A percentile compares a stretch with the other conserved stretches of the same genome.
Evolutionary conservation across 2,888 invertebrate genomes (phyloP).

Genomic region (Pandemis corylana): DNA sequence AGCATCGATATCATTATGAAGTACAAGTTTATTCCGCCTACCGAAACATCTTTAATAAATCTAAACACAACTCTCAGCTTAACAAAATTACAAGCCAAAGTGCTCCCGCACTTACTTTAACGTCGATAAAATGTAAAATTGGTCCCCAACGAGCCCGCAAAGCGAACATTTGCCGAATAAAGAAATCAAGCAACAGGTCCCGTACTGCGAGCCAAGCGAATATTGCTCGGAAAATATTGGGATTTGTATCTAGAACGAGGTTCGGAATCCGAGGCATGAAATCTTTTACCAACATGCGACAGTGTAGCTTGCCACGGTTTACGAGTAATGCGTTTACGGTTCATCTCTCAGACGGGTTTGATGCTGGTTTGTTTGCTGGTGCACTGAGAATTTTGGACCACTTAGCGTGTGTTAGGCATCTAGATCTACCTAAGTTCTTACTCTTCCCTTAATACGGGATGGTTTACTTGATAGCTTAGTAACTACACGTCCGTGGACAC

Average conservation of each 20-base stretch:
- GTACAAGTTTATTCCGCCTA: no score
- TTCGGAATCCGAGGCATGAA: constrained; percentile 23
- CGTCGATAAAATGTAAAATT: constrained; percentile 40
- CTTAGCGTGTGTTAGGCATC: no score
- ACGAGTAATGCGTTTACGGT: neutral
- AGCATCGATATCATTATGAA: no score
- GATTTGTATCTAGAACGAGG: constrained; percentile 28
- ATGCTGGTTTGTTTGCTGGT: neutral
- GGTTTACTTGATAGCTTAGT: no score
- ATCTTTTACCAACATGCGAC: constrained; percentile 15
- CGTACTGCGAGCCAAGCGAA: constrained; percentile 32
- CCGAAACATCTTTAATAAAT: neutral
- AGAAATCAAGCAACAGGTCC: constrained; percentile 40
- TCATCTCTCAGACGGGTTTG: neutral
- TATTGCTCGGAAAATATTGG: constrained; percentile 37
- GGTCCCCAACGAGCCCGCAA: constrained; percentile 39
- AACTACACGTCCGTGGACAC: no score
- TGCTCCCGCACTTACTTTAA: constrained; percentile 20
- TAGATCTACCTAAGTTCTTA: no score
- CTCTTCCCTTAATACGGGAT: no score
- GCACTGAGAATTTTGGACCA: no score
- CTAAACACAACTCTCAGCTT: neutral
- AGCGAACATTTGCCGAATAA: constrained; percentile 31
- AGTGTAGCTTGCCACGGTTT: neutral
- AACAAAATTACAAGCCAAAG: constrained; percentile 14